Evolutionary conservation across 2,113 vertebrate species (phyloP).

Genomic region (Anguilla japonica): DNA sequence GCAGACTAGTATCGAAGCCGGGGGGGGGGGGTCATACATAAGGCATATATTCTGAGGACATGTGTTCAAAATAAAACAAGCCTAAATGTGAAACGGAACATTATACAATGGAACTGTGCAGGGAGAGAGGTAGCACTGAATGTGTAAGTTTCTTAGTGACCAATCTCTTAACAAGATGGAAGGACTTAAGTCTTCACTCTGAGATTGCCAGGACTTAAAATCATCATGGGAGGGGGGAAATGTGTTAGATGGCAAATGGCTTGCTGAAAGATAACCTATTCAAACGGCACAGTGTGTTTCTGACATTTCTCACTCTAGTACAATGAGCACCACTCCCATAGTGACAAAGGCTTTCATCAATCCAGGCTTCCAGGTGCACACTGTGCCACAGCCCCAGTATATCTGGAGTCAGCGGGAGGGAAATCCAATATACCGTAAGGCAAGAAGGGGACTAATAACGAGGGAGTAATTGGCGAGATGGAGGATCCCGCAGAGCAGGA

Average conservation of each 20-base stretch:
- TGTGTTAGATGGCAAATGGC: constrained; percentile 27
- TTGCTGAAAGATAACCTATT: neutral
- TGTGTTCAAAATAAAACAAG: neutral
- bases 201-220: constrained; percentile 50
- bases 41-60: neutral
- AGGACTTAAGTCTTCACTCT: constrained; percentile 42
- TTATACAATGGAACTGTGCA: constrained; percentile 45
- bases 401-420: neutral
- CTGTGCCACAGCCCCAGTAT: too few relatives aligned
- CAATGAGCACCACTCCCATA: neutral
- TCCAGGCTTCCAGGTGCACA: too few relatives aligned
- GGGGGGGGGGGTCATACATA: neutral
- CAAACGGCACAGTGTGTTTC: neutral
- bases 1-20: neutral
- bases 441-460: constrained; percentile 7
- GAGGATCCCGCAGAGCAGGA: neutral
- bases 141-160: constrained; percentile 64
- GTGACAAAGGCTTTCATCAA: too few relatives aligned
- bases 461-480: constrained; percentile 8
- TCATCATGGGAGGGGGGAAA: constrained; percentile 34
- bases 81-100: neutral
- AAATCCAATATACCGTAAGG: neutral
- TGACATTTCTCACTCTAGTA: neutral
- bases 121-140: constrained; percentile 43
- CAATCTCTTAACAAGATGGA: constrained; percentile 69